These are phyloP conservation scores for Idaea biselata DNA, from an alignment of 2,888 invertebrate genomes.

Conservation along the genomic window DNA sequence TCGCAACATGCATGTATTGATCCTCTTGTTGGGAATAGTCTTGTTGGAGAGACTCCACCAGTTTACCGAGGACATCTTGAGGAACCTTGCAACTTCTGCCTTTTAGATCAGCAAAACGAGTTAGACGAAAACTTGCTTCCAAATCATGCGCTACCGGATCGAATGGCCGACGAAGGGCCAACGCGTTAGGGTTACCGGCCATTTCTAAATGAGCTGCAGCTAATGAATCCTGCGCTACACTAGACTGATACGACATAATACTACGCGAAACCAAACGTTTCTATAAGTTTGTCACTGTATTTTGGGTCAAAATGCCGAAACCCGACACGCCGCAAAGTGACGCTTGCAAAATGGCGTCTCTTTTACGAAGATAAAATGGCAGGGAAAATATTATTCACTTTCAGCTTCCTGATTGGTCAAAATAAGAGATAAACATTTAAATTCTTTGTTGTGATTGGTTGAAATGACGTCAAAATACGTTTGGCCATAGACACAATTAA, in stretches of 20 bases:
- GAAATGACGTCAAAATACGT: not conserved
- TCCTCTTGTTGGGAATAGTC: conserved; percentile 93
- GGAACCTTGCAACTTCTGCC: conserved; percentile 98
- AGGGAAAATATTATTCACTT: conserved; percentile 42
- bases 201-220: conserved; percentile 95
- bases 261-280: conserved; percentile 65
- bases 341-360: conserved; percentile 85
- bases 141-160: conserved; percentile 94
- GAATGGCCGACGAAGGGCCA: conserved; percentile 89
- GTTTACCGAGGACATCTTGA: conserved; percentile 91
- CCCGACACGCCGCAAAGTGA: conserved; percentile 80
- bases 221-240: conserved; percentile 89
- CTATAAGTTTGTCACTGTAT: conserved; percentile 63
- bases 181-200: conserved; percentile 94
- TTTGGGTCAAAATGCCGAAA: conserved; percentile 60
- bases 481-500: not conserved
- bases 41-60: conserved; percentile 87
- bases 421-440: conserved; percentile 38
- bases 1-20: conserved; percentile 94
- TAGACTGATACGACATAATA: conserved; percentile 78
- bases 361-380: conserved; percentile 67
- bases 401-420: conserved; percentile 59
- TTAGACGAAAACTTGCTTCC: conserved; percentile 94
- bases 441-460: conserved; percentile 45
- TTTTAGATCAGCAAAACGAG: conserved; percentile 95